A percentile compares a stretch with the other conserved stretches of the same genome.
These are phyloP conservation scores for Latrodectus geometricus DNA, from an alignment of 1,140 invertebrate genomes.

Conservation along the genomic window DNA sequence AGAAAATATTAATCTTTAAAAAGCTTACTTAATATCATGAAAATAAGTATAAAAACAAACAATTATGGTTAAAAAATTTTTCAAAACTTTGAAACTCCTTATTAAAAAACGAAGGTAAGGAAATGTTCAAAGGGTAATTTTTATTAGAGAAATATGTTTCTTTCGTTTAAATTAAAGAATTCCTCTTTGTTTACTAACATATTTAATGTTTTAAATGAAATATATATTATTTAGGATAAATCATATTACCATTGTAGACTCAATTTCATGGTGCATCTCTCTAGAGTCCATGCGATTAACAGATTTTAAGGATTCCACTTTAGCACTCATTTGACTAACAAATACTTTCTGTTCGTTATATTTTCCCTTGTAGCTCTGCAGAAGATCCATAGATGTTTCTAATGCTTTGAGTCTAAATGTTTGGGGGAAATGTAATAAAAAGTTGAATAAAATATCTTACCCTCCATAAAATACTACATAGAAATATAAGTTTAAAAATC, in stretches of 20 bases:
- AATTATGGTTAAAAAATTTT: no score
- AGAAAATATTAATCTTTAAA: no score
- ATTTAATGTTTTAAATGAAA: not conserved
- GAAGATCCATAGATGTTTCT: constrained; percentile 42
- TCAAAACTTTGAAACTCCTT: no score
- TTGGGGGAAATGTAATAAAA: no score
- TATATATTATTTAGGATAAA: not conserved
- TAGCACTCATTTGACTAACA: constrained; percentile 57
- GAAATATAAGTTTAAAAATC: not conserved
- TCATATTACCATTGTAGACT: constrained; percentile 39
- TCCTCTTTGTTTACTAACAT: no score
- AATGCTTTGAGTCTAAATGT: constrained; percentile 32
- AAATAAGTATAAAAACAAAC: no score
- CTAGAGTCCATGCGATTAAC: constrained; percentile 43
- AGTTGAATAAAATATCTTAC: not conserved
- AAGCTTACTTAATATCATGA: no score
- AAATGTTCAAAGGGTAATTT: no score
- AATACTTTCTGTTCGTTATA: constrained; percentile 51
- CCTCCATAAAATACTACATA: not conserved
- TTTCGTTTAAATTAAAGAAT: no score
- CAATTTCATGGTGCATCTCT: constrained; percentile 46
- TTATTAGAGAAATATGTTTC: no score
- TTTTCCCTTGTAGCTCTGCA: constrained; percentile 55
- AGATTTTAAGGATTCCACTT: constrained; percentile 54
- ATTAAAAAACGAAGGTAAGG: no score